These are phyloP conservation scores for Charaxes varanes DNA, from an alignment of 1,140 invertebrate genomes.

Conservation along the genomic window DNA sequence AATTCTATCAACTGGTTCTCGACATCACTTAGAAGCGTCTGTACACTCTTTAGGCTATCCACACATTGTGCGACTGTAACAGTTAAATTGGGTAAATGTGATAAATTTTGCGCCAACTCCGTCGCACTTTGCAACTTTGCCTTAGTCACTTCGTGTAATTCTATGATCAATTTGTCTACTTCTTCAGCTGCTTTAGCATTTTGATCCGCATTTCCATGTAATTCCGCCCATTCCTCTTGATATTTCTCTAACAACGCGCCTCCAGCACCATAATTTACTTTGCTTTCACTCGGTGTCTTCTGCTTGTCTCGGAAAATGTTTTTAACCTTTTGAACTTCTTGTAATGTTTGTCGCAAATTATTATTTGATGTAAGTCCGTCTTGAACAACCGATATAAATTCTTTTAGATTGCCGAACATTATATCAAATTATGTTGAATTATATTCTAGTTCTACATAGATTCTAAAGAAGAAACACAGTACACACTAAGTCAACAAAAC, in stretches of 20 bases:
- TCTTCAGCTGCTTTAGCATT: slow-evolving; percentile 57
- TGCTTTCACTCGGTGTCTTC: slow-evolving; percentile 41
- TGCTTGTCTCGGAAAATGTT: slow-evolving; percentile 65
- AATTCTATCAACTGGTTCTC: slow-evolving; percentile 59
- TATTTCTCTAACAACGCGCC: slow-evolving; percentile 54
- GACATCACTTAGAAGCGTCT: slow-evolving; percentile 42
- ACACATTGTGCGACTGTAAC: slow-evolving; percentile 55
- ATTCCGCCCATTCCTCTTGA: slow-evolving; percentile 53
- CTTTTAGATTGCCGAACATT: slow-evolving; percentile 59
- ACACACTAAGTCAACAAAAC: slow-evolving; percentile 1
- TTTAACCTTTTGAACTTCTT: slow-evolving; percentile 63
- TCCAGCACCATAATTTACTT: slow-evolving; percentile 61
- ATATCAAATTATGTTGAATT: no score
- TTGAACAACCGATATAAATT: slow-evolving; percentile 64
- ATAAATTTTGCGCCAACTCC: slow-evolving; percentile 47
- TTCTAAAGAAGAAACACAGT: not conserved
- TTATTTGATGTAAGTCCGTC: slow-evolving; percentile 56
- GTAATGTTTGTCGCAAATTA: slow-evolving; percentile 56
- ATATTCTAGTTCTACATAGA: slow-evolving; percentile 25
- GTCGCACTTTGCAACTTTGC: slow-evolving; percentile 39
- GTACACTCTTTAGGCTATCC: slow-evolving; percentile 51
- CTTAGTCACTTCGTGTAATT: slow-evolving; percentile 44
- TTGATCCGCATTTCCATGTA: slow-evolving; percentile 57
- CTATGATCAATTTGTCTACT: slow-evolving; percentile 51
- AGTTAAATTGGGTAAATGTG: slow-evolving; percentile 47